Conservation (phyloP, 2,888 invertebrate genomes). For the Tineola bisselliella region DNA sequence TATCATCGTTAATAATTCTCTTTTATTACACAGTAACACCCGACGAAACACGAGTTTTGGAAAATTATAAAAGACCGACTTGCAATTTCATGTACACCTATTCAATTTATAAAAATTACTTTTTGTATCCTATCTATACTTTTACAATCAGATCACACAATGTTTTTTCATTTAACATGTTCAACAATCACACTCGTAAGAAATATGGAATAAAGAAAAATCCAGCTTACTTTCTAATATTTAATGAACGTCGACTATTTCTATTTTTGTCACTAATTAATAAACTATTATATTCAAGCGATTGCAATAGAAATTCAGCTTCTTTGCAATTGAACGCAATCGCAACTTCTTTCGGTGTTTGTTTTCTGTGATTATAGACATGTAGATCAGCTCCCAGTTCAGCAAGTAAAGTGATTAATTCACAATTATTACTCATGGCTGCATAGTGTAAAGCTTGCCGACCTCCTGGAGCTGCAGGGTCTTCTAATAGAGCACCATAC, state of each 20-base stretch:
- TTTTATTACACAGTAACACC: no score
- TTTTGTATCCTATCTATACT: no score
- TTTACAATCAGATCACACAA: no score
- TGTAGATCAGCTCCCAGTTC: slow-evolving; percentile 40
- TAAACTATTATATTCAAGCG: neutral
- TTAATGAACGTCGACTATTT: neutral
- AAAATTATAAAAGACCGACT: no score
- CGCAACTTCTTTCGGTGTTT: slow-evolving; percentile 51
- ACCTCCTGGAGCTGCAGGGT: slow-evolving; percentile 41
- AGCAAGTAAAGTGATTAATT: slow-evolving; percentile 38
- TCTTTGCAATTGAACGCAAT: slow-evolving; percentile 34
- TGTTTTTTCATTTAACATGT: no score
- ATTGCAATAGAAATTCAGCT: slow-evolving; percentile 27
- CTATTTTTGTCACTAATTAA: neutral
- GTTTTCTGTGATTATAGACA: slow-evolving; percentile 36
- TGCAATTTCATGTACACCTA: no score
- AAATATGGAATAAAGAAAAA: no score
- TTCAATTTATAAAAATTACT: no score
- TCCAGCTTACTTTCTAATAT: neutral
- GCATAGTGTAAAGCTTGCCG: slow-evolving; percentile 61
- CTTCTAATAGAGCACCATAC: slow-evolving; percentile 43
- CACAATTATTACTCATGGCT: slow-evolving; percentile 54
- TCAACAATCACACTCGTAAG: no score
- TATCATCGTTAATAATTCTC: no score
- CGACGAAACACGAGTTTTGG: no score